phyloP scores from a whole-genome alignment of 2,797 vertebrate genomes.

The Ciconia nigra region DNA sequence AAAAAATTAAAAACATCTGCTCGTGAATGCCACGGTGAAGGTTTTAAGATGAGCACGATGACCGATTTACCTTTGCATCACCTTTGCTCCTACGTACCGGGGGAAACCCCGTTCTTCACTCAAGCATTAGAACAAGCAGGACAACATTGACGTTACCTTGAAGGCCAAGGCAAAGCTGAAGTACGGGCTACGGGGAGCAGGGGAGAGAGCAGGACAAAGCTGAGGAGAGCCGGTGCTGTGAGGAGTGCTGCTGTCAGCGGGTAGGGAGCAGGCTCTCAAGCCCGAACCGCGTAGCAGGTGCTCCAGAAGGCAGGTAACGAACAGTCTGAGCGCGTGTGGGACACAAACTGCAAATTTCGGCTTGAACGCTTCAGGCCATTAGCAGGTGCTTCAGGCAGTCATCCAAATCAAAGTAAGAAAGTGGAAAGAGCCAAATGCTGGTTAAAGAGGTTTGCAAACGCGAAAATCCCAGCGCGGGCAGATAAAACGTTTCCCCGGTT shows the following conservation, averaged over 20 bases:
- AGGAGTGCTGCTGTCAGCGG: background rate
- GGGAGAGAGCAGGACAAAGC: background rate
- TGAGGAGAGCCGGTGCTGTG: background rate
- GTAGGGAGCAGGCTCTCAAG: background rate
- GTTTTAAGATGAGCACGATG: background rate
- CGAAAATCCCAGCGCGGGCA: slow-evolving; percentile 22
- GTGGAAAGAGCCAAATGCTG: slow-evolving; percentile 64
- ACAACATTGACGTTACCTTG: accelerated
- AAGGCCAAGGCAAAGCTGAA: background rate
- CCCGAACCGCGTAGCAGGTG: slow-evolving; percentile 56
- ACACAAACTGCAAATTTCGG: slow-evolving; percentile 45
- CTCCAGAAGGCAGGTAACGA: slow-evolving; percentile 67
- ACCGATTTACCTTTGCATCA: background rate
- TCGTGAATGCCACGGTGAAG: accelerated
- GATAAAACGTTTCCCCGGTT: background rate
- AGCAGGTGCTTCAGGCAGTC: slow-evolving; percentile 68
- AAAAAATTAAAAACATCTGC: background rate
- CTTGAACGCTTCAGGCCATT: slow-evolving; percentile 57
- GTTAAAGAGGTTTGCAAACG: slow-evolving; percentile 54
- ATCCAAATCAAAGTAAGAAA: slow-evolving; percentile 62
- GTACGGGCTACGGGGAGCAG: background rate
- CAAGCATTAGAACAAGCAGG: background rate
- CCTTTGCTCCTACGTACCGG: background rate
- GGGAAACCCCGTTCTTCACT: background rate
- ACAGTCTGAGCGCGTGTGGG: slow-evolving; percentile 23